phyloP scores from a whole-genome alignment of 2,888 invertebrate species.

The Seladonia tumulorum region DNA sequence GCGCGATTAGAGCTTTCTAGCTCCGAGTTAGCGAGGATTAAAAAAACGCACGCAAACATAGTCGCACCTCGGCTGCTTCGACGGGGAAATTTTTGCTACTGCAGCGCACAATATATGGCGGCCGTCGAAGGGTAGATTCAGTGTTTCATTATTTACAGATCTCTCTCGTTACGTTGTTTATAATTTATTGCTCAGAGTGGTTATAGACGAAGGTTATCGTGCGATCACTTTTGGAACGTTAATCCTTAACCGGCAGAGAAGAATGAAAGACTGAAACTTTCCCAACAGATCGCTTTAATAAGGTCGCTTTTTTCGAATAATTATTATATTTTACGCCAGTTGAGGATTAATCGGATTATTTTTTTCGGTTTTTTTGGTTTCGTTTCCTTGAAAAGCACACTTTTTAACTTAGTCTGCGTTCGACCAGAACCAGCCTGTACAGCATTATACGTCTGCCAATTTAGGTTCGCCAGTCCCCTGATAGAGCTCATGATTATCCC shows the following conservation, averaged over 20 bases:
- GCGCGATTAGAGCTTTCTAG: conserved; percentile 39
- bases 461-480: not conserved
- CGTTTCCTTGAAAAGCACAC: not conserved
- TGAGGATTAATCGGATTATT: not conserved
- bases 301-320: not conserved
- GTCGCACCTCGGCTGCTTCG: conserved; percentile 38
- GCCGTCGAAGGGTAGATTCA: not conserved
- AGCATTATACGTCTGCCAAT: conserved; percentile 12
- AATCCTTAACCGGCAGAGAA: not conserved
- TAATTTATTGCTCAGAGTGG: not conserved
- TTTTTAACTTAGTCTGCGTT: not conserved
- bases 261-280: not conserved
- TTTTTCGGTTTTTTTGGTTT: not conserved
- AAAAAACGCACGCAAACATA: conserved; percentile 30
- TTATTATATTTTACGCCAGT: not conserved
- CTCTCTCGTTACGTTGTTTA: not conserved
- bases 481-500: conserved; percentile 14
- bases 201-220: not conserved
- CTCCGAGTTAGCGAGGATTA: conserved; percentile 16
- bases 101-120: conserved; percentile 11
- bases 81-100: conserved; percentile 11
- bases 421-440: not conserved
- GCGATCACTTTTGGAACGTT: not conserved
- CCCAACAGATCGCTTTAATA: too few species aligned
- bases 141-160: not conserved